These are phyloP conservation scores for Dicranocentrus wangi DNA, from an alignment of 2,888 invertebrate species.

Conservation along the genomic window DNA sequence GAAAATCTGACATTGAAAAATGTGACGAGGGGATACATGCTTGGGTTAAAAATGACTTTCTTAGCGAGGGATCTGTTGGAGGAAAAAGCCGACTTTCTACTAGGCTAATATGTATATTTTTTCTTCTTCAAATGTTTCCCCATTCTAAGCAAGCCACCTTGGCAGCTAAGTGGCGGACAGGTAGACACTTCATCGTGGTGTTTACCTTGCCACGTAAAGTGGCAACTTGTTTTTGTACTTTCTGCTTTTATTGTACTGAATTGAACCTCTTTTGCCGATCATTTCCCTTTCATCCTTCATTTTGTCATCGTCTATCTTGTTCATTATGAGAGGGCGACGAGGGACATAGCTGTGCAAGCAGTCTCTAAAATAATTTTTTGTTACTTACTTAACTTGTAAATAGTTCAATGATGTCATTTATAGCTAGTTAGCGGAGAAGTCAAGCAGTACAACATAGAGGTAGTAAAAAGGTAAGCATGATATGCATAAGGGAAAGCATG, in stretches of 20 bases:
- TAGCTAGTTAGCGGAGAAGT: neutral
- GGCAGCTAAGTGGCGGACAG: neutral
- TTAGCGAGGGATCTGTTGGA: no score
- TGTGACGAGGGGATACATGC: neutral
- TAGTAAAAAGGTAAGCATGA: conserved; percentile 3
- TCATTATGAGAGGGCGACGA: no score
- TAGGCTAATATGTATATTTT: no score
- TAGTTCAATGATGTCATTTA: neutral
- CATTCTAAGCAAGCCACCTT: no score
- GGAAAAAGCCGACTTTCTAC: no score
- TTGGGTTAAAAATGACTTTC: no score
- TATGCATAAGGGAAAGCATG: neutral
- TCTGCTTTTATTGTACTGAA: neutral
- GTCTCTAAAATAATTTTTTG: neutral
- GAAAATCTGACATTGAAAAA: conserved; percentile 26
- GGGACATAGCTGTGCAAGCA: neutral
- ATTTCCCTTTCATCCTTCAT: conserved; percentile 5
- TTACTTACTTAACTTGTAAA: conserved; percentile 1
- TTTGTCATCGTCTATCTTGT: neutral
- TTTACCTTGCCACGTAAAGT: neutral
- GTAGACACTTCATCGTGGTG: neutral
- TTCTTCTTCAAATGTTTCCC: no score
- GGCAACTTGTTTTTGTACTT: neutral
- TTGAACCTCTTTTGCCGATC: neutral
- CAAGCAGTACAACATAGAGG: neutral